A percentile compares a stretch with the other conserved stretches of the same genome.
Evolutionary conservation across 35 echinoderm and acorn worm genomes (phyloP).

Genomic region (Apostichopus californicus): DNA sequence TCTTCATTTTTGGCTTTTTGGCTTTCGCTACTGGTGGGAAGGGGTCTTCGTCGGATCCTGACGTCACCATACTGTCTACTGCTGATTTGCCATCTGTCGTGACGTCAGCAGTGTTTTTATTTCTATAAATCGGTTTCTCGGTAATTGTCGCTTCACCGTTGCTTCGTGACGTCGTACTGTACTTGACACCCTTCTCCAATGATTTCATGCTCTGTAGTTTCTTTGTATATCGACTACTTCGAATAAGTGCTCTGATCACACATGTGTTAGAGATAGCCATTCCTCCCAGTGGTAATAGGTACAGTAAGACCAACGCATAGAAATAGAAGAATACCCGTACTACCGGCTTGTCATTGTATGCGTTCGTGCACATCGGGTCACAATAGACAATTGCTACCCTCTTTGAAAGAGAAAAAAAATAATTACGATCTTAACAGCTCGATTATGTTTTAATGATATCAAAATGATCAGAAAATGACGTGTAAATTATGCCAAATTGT

Average conservation of each 20-base stretch:
- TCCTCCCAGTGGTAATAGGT: conserved; percentile 57
- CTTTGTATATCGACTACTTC: conserved; percentile 53
- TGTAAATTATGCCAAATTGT: no score
- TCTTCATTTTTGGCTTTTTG: conserved; percentile 2
- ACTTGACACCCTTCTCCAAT: conserved; percentile 40
- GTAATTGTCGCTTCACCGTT: not conserved
- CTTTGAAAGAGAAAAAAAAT: no score
- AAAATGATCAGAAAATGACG: no score
- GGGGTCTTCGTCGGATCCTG: conserved; percentile 29
- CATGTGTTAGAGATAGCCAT: conserved; percentile 63
- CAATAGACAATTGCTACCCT: no score
- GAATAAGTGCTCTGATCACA: conserved; percentile 57
- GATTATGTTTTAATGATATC: no score
- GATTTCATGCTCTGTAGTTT: conserved; percentile 64
- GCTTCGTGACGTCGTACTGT: not conserved
- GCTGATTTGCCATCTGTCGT: not conserved
- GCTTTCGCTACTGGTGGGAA: conserved; percentile 28
- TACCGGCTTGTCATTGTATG: not conserved
- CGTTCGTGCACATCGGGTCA: not conserved
- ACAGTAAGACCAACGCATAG: conserved; percentile 61
- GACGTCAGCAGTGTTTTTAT: not conserved
- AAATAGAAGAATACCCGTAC: not conserved
- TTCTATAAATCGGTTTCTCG: conserved; percentile 27
- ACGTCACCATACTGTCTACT: conserved; percentile 9
- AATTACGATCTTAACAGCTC: no score